Evolutionary conservation across 2,888 invertebrate species (phyloP).

Genomic region (Platycheirus albimanus): DNA sequence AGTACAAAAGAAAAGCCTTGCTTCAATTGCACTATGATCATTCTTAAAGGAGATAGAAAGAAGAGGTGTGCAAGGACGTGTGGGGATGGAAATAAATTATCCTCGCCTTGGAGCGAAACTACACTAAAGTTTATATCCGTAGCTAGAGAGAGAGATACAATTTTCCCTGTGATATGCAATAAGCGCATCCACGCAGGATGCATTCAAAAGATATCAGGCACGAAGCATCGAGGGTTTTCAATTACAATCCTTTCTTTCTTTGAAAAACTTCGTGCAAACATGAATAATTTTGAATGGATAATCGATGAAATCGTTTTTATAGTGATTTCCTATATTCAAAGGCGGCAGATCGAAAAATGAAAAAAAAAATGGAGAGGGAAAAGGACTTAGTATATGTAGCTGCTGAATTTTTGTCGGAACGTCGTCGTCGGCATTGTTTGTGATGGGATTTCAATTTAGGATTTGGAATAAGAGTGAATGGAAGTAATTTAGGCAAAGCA

Average conservation of each 20-base stretch:
- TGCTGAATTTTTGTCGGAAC: not conserved
- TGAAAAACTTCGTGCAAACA: slow-evolving; percentile 37
- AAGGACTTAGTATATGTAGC: not conserved
- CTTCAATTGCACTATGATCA: slow-evolving; percentile 26
- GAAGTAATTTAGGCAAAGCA: too few species aligned
- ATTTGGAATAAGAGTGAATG: not conserved
- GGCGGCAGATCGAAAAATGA: slow-evolving; percentile 41
- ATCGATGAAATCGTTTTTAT: slow-evolving; percentile 30
- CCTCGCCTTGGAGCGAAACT: slow-evolving; percentile 57
- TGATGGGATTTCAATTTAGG: slow-evolving; percentile 18
- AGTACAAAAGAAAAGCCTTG: slow-evolving; percentile 34
- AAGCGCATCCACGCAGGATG: slow-evolving; percentile 14
- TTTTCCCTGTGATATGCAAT: slow-evolving; percentile 5
- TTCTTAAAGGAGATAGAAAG: not conserved
- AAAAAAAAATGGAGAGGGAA: not conserved
- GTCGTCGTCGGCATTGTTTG: slow-evolving; percentile 37
- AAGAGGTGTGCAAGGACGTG: slow-evolving; percentile 2
- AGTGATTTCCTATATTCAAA: slow-evolving; percentile 45
- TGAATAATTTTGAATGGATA: slow-evolving; percentile 62
- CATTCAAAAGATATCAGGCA: slow-evolving; percentile 19
- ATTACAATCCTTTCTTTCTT: slow-evolving; percentile 45
- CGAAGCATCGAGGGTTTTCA: slow-evolving; percentile 58
- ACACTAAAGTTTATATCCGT: not conserved
- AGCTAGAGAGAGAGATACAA: slow-evolving; percentile 7
- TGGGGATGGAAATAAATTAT: slow-evolving; percentile 58